Evolutionary conservation across 1,140 invertebrate species (phyloP), one percentile per base, ranked within the genome.

Genomic region (Proales similis): DNA sequence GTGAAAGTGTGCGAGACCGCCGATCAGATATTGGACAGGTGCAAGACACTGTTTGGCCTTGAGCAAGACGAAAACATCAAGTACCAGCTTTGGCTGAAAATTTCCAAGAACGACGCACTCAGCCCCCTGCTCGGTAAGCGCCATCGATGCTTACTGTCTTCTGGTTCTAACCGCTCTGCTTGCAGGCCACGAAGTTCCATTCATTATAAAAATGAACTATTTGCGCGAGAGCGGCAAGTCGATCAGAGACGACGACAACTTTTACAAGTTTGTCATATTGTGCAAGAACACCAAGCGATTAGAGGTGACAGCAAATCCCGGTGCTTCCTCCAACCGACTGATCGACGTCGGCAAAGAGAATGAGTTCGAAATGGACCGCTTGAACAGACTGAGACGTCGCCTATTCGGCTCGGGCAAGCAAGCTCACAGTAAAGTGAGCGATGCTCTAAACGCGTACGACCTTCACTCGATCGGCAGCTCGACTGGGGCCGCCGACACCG

Each of bases 141-240:
- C 45, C 29, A 6, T 47, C 45, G 29, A 47, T 47, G 22, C 22
- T 3, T n/a, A 47, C n/a, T 26, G 24, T 47, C 29, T 47, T 47
- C 29, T n/a, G 45, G 22, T 47, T 47, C 24, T 26, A 47, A 47
- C 29, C 29, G 2, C 27, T 29, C 32, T 47, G 30, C 26, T 47
- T 53, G 11, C 12, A 57, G 51, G 51, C 12, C 51, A 57, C 36
- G 51, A 57, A 39, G 39, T 42, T 57, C 51, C 51, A 9, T 57
- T 42, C 12, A 42, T 42, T 9, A 57, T 57, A 2, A 57, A 57
- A n/a, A 57, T 57, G 51, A 57, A 57, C 29, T 42, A 7, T 36
- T 43, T 57, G 24, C 27, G 51, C 39, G 20, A 57, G 27, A 26
- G n/a, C 19, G 36, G 51, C 22, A 57, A 6, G 11, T 22, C 24